These are phyloP conservation scores for Phyllotreta cruciferae DNA, from an alignment of 2,888 invertebrate species.

Conservation along the genomic window DNA sequence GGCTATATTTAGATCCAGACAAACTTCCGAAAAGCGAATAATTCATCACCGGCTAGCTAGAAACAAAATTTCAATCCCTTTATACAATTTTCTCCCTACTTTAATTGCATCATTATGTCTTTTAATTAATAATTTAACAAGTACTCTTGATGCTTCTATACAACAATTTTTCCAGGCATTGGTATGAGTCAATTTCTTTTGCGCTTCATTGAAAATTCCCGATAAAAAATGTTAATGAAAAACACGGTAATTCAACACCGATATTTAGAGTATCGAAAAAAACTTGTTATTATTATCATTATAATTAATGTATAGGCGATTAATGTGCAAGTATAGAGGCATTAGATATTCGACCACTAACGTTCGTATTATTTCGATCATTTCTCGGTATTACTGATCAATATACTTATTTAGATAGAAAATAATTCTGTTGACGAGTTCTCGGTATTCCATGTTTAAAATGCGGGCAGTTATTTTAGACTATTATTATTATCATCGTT, in stretches of 20 bases:
- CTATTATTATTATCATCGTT: constrained; percentile 32
- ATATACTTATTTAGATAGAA: constrained; percentile 38
- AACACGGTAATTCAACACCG: background rate
- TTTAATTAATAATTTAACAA: too few species aligned
- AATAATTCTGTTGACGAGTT: constrained; percentile 39
- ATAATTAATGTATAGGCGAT: too few species aligned
- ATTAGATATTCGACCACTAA: constrained; percentile 11
- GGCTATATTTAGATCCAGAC: constrained; percentile 6
- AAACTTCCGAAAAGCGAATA: constrained; percentile 1
- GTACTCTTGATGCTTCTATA: too few species aligned
- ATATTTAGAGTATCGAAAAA: background rate
- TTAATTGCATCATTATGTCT: too few species aligned
- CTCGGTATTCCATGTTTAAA: constrained; percentile 36
- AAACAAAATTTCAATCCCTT: background rate
- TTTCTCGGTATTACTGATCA: constrained; percentile 39
- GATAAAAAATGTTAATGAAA: background rate
- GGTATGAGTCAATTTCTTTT: background rate
- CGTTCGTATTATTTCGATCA: constrained; percentile 35
- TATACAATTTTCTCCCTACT: too few species aligned
- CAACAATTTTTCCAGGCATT: too few species aligned
- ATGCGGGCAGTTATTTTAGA: constrained; percentile 40
- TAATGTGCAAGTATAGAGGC: too few species aligned
- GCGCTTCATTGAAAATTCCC: background rate
- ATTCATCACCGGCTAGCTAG: background rate
- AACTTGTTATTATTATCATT: constrained; percentile 44